Conservation (phyloP, 2,113 vertebrate species). For the Symphodus melops region DNA sequence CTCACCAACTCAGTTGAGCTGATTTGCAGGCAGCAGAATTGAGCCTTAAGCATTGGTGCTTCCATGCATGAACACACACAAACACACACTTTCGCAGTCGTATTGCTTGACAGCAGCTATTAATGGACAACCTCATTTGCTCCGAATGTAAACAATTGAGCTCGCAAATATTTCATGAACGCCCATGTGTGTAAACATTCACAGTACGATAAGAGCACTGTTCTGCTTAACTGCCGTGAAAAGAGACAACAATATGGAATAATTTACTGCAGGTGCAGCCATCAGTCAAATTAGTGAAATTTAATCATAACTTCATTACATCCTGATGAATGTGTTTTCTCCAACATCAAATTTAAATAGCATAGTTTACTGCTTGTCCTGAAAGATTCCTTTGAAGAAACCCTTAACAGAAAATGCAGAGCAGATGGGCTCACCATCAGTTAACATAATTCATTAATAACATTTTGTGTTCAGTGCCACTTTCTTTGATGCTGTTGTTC, state of each 20-base stretch:
- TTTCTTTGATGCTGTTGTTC: conserved; percentile 55
- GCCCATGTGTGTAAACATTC: conserved; percentile 68
- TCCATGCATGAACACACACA: conserved; percentile 48
- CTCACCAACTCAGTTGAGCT: conserved; percentile 46
- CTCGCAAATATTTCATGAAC: conserved; percentile 68
- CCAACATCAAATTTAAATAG: conserved; percentile 42
- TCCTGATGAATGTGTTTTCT: conserved; percentile 38
- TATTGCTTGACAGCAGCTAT: conserved; percentile 66
- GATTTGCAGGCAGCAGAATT: conserved; percentile 52
- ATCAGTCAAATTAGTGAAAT: conserved; percentile 63
- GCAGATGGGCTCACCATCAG: conserved; percentile 42
- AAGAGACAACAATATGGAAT: conserved; percentile 55
- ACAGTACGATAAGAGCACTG: conserved; percentile 58
- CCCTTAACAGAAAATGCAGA: conserved; percentile 17
- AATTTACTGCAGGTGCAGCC: conserved; percentile 41
- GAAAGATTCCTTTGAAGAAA: conserved; percentile 17
- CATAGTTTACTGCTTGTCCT: conserved; percentile 14
- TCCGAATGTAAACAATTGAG: conserved; percentile 74
- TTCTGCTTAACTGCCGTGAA: conserved; percentile 39
- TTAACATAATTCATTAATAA: conserved; percentile 65
- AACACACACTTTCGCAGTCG: conserved; percentile 23
- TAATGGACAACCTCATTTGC: conserved; percentile 74
- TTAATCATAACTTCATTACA: conserved; percentile 60
- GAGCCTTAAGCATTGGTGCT: conserved; percentile 39
- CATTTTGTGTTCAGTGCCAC: conserved; percentile 36